phyloP scores from a whole-genome alignment of 2,113 vertebrate genomes.

The Lepus americanus region DNA sequence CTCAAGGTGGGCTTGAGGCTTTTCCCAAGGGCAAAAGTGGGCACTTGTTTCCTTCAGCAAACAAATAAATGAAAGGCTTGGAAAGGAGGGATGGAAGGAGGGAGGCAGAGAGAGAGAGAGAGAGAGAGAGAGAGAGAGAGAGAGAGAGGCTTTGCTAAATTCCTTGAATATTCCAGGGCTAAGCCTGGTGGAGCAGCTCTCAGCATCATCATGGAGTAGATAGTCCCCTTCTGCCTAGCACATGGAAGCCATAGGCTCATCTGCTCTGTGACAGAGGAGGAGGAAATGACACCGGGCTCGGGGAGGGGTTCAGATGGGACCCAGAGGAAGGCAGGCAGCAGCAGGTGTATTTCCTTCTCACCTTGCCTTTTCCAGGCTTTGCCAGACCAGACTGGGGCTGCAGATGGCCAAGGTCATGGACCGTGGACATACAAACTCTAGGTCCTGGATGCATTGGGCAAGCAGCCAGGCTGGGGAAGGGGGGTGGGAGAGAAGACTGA shows the following conservation, averaged over 20 bases:
- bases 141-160: not conserved
- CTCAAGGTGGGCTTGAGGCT: rapidly evolving
- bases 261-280: not conserved
- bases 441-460: rapidly evolving
- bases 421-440: not conserved
- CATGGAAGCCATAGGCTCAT: not conserved
- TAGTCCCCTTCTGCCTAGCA: rapidly evolving
- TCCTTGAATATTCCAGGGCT: not conserved
- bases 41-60: not conserved
- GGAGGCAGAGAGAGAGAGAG: too few relatives aligned
- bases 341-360: not conserved
- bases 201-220: not conserved
- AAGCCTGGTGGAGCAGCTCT: not conserved
- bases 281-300: not conserved
- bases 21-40: not conserved
- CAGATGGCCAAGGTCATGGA: not conserved
- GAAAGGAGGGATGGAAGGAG: not conserved
- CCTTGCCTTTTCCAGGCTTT: not conserved
- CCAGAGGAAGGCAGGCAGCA: not conserved
- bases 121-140: not conserved
- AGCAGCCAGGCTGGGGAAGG: not conserved
- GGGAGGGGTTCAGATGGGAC: too few relatives aligned
- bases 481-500: not conserved
- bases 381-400: not conserved
- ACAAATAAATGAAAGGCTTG: not conserved